Evolutionary conservation across 2,797 vertebrate species (phyloP).

Genomic region (Diplodus puntazzo): DNA sequence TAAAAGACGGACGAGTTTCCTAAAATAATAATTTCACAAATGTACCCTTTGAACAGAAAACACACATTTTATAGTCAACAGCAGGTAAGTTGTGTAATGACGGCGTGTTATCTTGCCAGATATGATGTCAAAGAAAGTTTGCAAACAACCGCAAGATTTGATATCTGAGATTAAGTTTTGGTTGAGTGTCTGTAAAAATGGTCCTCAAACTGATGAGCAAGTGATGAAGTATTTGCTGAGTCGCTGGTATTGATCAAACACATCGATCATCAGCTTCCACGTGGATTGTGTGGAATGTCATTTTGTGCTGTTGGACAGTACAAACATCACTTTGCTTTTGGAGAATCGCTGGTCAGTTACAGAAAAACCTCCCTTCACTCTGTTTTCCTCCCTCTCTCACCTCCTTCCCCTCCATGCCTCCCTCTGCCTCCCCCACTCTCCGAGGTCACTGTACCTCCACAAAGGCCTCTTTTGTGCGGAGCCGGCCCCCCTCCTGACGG

Average conservation of each 20-base stretch:
- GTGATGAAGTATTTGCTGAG: conserved; percentile 1
- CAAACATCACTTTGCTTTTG: conserved; percentile 1
- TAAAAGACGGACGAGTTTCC: no score
- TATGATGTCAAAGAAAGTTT: no score
- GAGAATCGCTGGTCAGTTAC: conserved; percentile 9
- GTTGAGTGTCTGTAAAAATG: no score
- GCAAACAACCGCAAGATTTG: background rate
- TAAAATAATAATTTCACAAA: no score
- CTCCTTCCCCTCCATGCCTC: conserved; percentile 10
- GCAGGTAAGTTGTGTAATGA: no score
- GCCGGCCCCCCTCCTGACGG: conserved; percentile 69
- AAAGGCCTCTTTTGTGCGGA: conserved; percentile 80
- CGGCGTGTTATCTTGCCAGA: no score
- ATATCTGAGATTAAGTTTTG: background rate
- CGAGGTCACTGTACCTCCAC: conserved; percentile 80
- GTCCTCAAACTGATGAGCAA: background rate
- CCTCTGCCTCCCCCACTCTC: conserved; percentile 20
- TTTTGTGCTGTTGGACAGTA: background rate
- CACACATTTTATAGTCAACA: no score
- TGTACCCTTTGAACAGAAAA: no score
- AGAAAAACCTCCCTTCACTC: conserved; percentile 24
- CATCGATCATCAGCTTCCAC: background rate
- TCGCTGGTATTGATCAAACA: conserved; percentile 10
- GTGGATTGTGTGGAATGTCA: background rate
- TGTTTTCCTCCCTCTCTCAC: background rate